Conservation (phyloP, 2,113 vertebrate genomes). For the Galemys pyrenaicus region DNA sequence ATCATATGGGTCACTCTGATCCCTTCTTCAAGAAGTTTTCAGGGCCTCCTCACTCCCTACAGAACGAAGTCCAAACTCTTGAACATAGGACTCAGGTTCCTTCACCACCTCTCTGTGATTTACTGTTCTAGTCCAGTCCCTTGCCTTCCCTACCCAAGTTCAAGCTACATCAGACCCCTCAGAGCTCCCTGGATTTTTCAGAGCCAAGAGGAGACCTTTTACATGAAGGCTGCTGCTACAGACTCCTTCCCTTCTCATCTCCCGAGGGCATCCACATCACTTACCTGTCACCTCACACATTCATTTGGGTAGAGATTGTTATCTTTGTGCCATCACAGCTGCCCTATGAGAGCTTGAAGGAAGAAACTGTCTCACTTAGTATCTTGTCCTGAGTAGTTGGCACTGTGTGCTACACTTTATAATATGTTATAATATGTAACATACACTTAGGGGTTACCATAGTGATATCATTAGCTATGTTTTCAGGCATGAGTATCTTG, state of each 20-base stretch:
- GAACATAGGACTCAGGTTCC: not conserved
- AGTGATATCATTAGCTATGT: not conserved
- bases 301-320: not conserved
- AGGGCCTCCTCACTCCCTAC: not conserved
- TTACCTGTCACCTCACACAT: not conserved
- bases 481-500: not conserved
- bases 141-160: not conserved
- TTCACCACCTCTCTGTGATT: not conserved
- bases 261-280: not conserved
- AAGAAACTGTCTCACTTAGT: not conserved
- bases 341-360: slow-evolving; percentile 20
- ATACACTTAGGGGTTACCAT: not conserved
- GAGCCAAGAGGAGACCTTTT: not conserved
- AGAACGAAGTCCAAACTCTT: not conserved
- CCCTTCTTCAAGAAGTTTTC: not conserved
- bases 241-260: not conserved
- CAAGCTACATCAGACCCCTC: not conserved
- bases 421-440: not conserved
- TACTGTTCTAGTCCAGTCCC: not conserved
- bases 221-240: not conserved
- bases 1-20: not conserved
- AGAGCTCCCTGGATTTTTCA: not conserved
- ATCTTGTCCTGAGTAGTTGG: not conserved
- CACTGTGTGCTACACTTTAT: not conserved
- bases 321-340: not conserved